Evolutionary conservation across 2,888 invertebrate species (phyloP).

Genomic region (Phyllotreta cruciferae): DNA sequence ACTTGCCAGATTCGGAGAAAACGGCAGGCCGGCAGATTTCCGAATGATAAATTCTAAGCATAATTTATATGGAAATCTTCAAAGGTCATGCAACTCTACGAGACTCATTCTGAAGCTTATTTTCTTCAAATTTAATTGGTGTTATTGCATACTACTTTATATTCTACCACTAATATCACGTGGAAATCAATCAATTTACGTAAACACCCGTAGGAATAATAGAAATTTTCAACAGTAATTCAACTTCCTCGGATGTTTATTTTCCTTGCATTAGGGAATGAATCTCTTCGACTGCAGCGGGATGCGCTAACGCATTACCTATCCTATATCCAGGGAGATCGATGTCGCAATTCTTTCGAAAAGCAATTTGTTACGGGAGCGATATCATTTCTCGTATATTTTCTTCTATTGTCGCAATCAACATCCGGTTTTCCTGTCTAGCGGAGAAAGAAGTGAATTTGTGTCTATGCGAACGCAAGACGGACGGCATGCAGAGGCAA

Average conservation of each 20-base stretch:
- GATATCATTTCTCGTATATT: slow-evolving; percentile 57
- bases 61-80: slow-evolving; percentile 24
- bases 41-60: slow-evolving; percentile 16
- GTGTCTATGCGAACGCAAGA: slow-evolving; percentile 46
- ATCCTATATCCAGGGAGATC: slow-evolving; percentile 39
- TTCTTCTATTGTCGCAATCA: slow-evolving; percentile 59
- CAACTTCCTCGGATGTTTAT: neutral
- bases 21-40: slow-evolving; percentile 19
- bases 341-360: slow-evolving; percentile 50
- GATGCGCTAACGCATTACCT: slow-evolving; percentile 31
- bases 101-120: neutral
- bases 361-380: slow-evolving; percentile 54
- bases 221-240: no score
- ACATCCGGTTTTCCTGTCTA: slow-evolving; percentile 60
- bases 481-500: slow-evolving; percentile 56
- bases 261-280: slow-evolving; percentile 20
- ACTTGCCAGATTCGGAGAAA: slow-evolving; percentile 13
- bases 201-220: no score
- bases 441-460: slow-evolving; percentile 57
- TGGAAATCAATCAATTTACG: no score
- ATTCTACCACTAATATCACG: no score
- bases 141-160: no score
- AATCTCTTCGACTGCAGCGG: slow-evolving; percentile 35
- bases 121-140: no score
- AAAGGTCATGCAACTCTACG: neutral